Evolutionary conservation across 2,888 invertebrate genomes (phyloP).

Genomic region (Rotaria magnacalcarata): DNA sequence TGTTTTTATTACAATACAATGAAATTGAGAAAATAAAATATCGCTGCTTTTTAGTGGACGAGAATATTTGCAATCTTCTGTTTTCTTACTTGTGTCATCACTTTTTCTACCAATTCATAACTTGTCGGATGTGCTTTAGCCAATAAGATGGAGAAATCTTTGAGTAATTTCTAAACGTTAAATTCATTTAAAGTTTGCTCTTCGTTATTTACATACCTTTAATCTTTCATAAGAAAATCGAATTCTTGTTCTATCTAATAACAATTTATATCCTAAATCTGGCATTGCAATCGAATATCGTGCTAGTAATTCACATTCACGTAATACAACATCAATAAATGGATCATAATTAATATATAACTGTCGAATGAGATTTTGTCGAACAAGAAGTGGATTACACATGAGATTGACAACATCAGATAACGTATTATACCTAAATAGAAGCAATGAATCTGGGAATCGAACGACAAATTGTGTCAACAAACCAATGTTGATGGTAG

Average conservation of each 20-base stretch:
- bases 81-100: conserved; percentile 6
- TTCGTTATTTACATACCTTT: neutral
- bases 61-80: too few species aligned
- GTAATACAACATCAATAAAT: conserved; percentile 6
- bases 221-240: neutral
- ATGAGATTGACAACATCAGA: neutral
- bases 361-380: conserved; percentile 2
- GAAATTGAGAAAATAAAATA: too few species aligned
- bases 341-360: conserved; percentile 25
- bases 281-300: neutral
- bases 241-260: neutral
- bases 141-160: neutral
- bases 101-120: conserved; percentile 26
- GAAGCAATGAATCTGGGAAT: neutral
- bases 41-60: too few species aligned
- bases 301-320: conserved; percentile 6
- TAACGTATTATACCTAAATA: neutral
- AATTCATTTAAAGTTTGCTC: neutral
- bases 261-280: conserved; percentile 14
- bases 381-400: neutral
- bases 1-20: too few species aligned
- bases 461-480: neutral
- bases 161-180: neutral
- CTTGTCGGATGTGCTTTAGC: conserved; percentile 18
- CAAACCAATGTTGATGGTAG: conserved; percentile 1